phyloP scores from a whole-genome alignment of 2,888 invertebrate genomes.

The Apocheima hispidaria region DNA sequence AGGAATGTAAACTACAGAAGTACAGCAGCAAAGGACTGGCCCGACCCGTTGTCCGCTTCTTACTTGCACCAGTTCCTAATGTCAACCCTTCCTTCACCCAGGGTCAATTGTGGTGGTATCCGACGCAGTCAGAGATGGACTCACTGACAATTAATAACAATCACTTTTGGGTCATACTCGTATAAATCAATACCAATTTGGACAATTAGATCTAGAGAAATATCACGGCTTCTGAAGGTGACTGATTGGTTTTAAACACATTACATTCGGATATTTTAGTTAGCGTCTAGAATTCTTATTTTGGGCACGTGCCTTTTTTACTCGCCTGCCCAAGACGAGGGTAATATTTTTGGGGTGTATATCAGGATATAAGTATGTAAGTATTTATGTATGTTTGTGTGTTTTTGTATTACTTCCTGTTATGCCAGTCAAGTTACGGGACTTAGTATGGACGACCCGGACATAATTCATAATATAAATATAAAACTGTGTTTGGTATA shows the following conservation, averaged over 20 bases:
- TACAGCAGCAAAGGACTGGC: background rate
- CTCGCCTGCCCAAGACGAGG: too few species aligned
- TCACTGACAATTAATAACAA: slow-evolving; percentile 77
- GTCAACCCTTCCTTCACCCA: slow-evolving; percentile 60
- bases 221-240: slow-evolving; percentile 7
- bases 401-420: too few species aligned
- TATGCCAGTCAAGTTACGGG: too few species aligned
- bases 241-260: slow-evolving; percentile 14
- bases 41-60: slow-evolving; percentile 14
- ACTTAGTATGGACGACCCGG: too few species aligned
- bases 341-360: too few species aligned
- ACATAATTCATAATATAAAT: too few species aligned
- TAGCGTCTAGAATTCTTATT: too few species aligned
- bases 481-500: too few species aligned
- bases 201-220: slow-evolving; percentile 37
- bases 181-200: slow-evolving; percentile 63
- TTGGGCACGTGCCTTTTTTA: too few species aligned
- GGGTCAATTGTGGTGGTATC: slow-evolving; percentile 56
- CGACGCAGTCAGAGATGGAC: slow-evolving; percentile 43
- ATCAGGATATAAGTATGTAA: too few species aligned
- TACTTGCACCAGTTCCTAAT: slow-evolving; percentile 43
- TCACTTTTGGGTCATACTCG: slow-evolving; percentile 59
- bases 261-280: background rate
- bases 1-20: background rate
- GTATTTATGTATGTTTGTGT: too few species aligned